Base-by-base conservation (phyloP, 2,797 vertebrate species). In the Poecilia gillii region DNA sequence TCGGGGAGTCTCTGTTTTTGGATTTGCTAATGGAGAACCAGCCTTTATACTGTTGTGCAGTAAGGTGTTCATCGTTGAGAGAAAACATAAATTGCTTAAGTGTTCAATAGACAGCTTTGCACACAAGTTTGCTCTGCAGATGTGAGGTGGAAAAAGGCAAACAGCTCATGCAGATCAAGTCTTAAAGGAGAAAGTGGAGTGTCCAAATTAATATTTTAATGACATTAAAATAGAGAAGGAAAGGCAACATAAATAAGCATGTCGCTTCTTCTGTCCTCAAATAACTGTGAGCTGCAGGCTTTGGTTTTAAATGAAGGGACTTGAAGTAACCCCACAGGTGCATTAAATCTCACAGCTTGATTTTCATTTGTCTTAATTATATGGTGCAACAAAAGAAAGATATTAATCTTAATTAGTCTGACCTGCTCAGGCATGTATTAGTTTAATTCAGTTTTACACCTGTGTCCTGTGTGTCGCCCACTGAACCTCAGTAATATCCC, bases 361-460 rank as follows among this genome's bases (percentile, higher is more conserved):
- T 75, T 76, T 85, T 82, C 77, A 89, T 90, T 90, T 83, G 39
- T 90, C 85, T 86, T 77, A 62, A 83, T 90, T 85, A 88, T 75
- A 55, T 80, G 11, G 0, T 77, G 6, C 73, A 85, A 81, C 77
- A 73, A 83, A 74, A 81, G 41, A 74, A 88, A 86, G 83, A 83
- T 70, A 84, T 78, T 25, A 55, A 78, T 89, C 68, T 68, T 83
- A 51, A 74, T 82, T 25, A 45, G 43, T 84, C 68, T 85, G 74
- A 82, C 76, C 36, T 73, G 64, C 73, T 82, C 66, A 74, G 49
- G 47, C 78, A 79, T 83, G 77, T 8, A 78, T 49, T 66, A 73
- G n/a, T 81, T 78, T 82, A 82, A 89, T 90, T 88, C 80, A 83
- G 53, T 85, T 62, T 86, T 41, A 51, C 73, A 75, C 82, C 80